phyloP scores from a whole-genome alignment of 2,797 vertebrate genomes.

The Epinephelus malabaricus region DNA sequence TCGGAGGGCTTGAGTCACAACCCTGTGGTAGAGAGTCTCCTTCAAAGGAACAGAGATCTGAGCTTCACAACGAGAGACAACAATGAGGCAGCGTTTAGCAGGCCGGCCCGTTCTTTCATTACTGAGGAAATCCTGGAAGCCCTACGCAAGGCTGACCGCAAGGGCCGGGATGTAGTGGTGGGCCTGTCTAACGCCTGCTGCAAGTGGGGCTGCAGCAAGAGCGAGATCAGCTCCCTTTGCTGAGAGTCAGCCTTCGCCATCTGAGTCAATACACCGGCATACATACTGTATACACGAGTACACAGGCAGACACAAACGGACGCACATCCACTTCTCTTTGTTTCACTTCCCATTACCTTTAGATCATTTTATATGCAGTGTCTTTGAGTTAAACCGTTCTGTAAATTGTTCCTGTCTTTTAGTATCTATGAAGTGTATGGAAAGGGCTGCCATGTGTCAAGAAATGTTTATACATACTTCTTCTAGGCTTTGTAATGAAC shows the following conservation, averaged over 20 bases:
- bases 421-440: slow-evolving; percentile 16
- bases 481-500: slow-evolving; percentile 38
- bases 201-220: slow-evolving; percentile 92
- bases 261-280: background rate
- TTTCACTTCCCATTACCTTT: background rate
- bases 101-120: slow-evolving; percentile 80
- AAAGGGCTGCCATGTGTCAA: slow-evolving; percentile 46
- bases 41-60: slow-evolving; percentile 78
- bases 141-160: slow-evolving; percentile 83
- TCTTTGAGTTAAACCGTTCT: too few species aligned
- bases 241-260: slow-evolving; percentile 64
- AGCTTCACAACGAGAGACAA: slow-evolving; percentile 66
- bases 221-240: slow-evolving; percentile 91
- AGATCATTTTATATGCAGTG: slow-evolving; percentile 12
- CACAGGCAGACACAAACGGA: slow-evolving; percentile 13
- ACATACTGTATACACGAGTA: slow-evolving; percentile 11
- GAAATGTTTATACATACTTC: slow-evolving; percentile 19
- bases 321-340: slow-evolving; percentile 7
- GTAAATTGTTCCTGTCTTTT: slow-evolving; percentile 19
- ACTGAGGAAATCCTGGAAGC: slow-evolving; percentile 85
- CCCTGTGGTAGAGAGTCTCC: slow-evolving; percentile 64
- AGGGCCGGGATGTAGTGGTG: slow-evolving; percentile 86
- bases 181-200: slow-evolving; percentile 91
- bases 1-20: slow-evolving; percentile 70
- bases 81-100: slow-evolving; percentile 63